Conservation (phyloP, 2,888 invertebrate genomes). For the Leucania comma region DNA sequence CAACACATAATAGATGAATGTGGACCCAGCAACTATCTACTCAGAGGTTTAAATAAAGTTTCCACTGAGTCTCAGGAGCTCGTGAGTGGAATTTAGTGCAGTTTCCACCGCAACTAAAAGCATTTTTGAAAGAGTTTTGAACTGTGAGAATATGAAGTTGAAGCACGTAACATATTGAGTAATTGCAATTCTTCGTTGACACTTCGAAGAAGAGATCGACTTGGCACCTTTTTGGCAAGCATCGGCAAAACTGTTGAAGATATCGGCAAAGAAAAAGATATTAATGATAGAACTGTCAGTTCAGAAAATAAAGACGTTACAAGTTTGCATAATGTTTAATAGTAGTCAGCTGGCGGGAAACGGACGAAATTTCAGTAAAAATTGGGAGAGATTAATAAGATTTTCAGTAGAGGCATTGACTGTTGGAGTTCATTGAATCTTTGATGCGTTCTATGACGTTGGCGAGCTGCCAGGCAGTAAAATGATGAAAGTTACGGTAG, state of each 20-base stretch:
- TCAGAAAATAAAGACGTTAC: conserved; percentile 17
- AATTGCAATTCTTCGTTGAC: conserved; percentile 27
- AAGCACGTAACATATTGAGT: conserved; percentile 15
- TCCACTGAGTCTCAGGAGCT: conserved; percentile 11
- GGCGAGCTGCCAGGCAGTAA: conserved; percentile 13
- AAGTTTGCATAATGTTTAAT: conserved; percentile 14
- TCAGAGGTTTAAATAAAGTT: conserved; percentile 24
- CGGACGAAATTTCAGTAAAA: not conserved
- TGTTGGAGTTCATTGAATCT: conserved; percentile 36
- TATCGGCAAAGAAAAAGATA: conserved; percentile 21
- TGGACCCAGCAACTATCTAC: conserved; percentile 3
- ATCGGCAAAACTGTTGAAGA: conserved; percentile 20
- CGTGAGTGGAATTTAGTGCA: conserved; percentile 26
- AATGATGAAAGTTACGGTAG: conserved; percentile 5
- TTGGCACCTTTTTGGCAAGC: conserved; percentile 30
- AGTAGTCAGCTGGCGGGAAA: conserved; percentile 12
- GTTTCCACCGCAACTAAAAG: conserved; percentile 24
- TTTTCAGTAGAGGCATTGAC: not conserved
- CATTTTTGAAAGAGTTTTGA: conserved; percentile 39
- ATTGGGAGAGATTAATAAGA: conserved; percentile 1
- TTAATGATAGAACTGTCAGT: conserved; percentile 31
- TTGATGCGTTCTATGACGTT: conserved; percentile 14
- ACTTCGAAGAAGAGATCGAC: conserved; percentile 11
- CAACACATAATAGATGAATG: not conserved
- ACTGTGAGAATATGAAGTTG: conserved; percentile 8